Base-by-base conservation (phyloP, 2,888 invertebrate genomes). In the Lymantria monacha region DNA sequence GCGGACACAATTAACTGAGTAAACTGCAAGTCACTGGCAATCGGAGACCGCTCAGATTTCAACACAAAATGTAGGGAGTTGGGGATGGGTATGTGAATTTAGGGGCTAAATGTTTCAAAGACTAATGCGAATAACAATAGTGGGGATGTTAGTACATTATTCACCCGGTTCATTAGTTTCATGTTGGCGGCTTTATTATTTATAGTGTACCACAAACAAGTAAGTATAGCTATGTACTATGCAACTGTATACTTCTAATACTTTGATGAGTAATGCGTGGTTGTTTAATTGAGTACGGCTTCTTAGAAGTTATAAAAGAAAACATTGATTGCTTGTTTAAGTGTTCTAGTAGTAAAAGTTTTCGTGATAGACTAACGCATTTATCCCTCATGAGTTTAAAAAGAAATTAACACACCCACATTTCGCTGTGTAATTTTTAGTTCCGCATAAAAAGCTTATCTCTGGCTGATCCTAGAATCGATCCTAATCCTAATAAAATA, bases 11-110 rank as follows among this genome's bases (percentile, higher is more conserved):
- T 88, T 87, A 86, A 84, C 83, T 82, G 70, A 73, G 72, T 70
- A 74, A 87, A 83, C 65, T 80, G 87, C 87, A 84, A 89, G 89
- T 90, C 90, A 89, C 75, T 74, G 74, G 80, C 83, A 86, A 86
- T 85, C 83, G 79, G 74, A 76, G 76, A 72, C 76, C 72, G 76
- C 76, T 84, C 79, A 76, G 83, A 81, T 86, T 87, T 85, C 33
- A 33, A 10, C 10, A 10, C 81, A 86, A 83, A 74, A 76, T 75
- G 70, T 63, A 72, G 74, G 73, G 79, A 66, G 72, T 74, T 77
- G 69, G 68, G 63, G 53, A 56, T 59, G 66, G 59, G 58, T 59
- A 63, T 58, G 57, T 67, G 73, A 74, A 78, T 76, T 78, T 79
- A 74, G 74, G 76, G 71, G 72, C 71, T 71, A 67, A 71, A 63